Conservation (phyloP, 2,797 vertebrate species). For the Chaetophractus vellerosus region DNA sequence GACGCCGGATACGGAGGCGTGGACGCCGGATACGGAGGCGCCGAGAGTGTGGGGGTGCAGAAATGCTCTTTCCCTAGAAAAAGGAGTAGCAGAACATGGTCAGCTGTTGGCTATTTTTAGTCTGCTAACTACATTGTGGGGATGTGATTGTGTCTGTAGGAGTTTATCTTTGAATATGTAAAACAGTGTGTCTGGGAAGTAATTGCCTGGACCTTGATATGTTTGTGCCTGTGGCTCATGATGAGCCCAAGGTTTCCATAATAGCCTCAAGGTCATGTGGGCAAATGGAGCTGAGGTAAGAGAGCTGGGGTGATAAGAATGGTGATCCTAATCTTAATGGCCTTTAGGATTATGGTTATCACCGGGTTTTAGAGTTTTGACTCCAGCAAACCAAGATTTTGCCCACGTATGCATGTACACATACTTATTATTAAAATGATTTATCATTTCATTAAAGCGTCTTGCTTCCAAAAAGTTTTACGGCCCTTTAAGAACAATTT, state of each 20-base stretch:
- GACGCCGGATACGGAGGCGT: not conserved
- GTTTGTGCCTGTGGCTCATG: constrained; percentile 45
- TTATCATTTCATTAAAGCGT: constrained; percentile 59
- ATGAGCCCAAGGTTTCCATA: constrained; percentile 50
- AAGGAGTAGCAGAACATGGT: not conserved
- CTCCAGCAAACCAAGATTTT: constrained; percentile 65
- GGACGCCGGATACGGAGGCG: not conserved
- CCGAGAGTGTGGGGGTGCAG: not conserved
- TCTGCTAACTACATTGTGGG: constrained; percentile 29
- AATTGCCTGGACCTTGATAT: constrained; percentile 61
- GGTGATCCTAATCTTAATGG: not conserved
- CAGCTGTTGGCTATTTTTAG: constrained; percentile 50
- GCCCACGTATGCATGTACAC: constrained; percentile 30
- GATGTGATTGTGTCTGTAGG: not conserved
- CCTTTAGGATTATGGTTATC: constrained; percentile 75
- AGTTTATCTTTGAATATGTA: constrained; percentile 36
- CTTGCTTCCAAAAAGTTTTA: constrained; percentile 61
- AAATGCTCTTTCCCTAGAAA: not conserved
- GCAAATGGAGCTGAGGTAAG: constrained; percentile 15
- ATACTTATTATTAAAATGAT: constrained; percentile 54
- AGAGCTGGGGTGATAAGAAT: constrained; percentile 30
- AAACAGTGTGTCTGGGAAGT: constrained; percentile 75
- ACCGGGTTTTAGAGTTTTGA: constrained; percentile 66
- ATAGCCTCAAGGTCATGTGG: constrained; percentile 16
- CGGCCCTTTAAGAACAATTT: not conserved